Evolutionary conservation across 1,140 invertebrate genomes (phyloP), one percentile per base, ranked within the genome.

Genomic region (Fopius arisanus): DNA sequence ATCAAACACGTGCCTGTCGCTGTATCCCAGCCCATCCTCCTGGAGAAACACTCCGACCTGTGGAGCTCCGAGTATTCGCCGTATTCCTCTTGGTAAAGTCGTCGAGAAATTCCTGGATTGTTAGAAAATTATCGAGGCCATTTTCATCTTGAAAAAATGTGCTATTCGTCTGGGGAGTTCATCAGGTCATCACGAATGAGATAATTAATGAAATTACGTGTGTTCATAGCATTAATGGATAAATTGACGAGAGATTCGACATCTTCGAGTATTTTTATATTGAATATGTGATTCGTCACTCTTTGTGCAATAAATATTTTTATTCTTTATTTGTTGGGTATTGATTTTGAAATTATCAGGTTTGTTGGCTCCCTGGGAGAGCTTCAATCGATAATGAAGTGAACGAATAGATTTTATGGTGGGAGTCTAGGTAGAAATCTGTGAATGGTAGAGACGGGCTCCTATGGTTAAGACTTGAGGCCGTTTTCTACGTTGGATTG

Each of bases 1-100:
- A 79, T 84, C 31, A 86, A 85, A 12, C 84, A 84, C 62, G 76
- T 83, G 0, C 67, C 81, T 0, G 21, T 81, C 7, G 67, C 74
- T 70, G 21, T 81, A 7, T 72, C 74, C 0, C 77, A 79, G 23
- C 77, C 81, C 0, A 12, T 79, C 14, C 10, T 78, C 41, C 41
- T 76, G 26, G 74, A 79, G 29, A 78, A 79, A 54, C 70, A 78
- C 14, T 37, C 41, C 51, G 62, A 43, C 16, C 19, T 12, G 21
- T 19, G 37, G 33, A 26, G 43, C 43, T 37, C 29, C 28, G 54
- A 12, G 3, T 9, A 51, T n/a, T 29, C 63, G 12, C 28, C 29
- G 19, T 54, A 68, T 31, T 73, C 72, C 7, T 54, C 74, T 54
- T 75, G 63, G 69, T 75, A 70, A 19, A 48, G 2, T 37, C 2